Evolutionary conservation across 2,888 invertebrate species (phyloP), one percentile per base, ranked within the genome.

Genomic region (Hypena proboscidalis): DNA sequence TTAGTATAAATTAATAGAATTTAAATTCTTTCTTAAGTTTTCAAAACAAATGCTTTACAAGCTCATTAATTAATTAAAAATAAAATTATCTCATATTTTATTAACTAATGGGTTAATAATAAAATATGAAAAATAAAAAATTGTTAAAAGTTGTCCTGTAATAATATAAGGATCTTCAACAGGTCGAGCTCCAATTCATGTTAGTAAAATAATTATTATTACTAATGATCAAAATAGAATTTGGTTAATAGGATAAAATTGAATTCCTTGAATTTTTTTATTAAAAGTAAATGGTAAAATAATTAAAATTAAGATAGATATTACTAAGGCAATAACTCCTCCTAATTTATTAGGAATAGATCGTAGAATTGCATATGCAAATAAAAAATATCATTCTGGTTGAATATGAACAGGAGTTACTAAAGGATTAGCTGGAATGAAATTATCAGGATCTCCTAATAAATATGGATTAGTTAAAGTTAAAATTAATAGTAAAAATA

Each of bases 371-470:
- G 95, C 94, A 80, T 96, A 96, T 7, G 95, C 95, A 91, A 95
- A 96, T 90, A 96, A 79, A 70, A 96, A 96, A 79, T 96, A 96
- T 93, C 95, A 96, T 93, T 96, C 96, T 29, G 95, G 95, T 92
- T 96, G 94, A 89, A 96, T 96, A 74, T 95, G 95, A 4, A 92
- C 77, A 0, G 95, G 95, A 0, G 95, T 95, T 8, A 93, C 90
- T 87, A 95, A 67, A 0, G 94, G 92, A 57, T 95, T 94, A 2
- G 94, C 95, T 0, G 93, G 93, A 10, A 92, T 93, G 85, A 95
- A 96, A 85, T 95, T 96, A 89, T 95, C 95, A 0, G 94, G 93
- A 15, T 95, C 95, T 61, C 92, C 91, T 75, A 95, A 65, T 73
- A 94, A 51, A 64, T 93, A 92, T 0, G 95, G 95, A 2, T 81